A percentile compares a stretch with the other conserved stretches of the same genome.
These are phyloP conservation scores for Equus przewalskii DNA, from an alignment of 2,113 vertebrate species.

Conservation along the genomic window DNA sequence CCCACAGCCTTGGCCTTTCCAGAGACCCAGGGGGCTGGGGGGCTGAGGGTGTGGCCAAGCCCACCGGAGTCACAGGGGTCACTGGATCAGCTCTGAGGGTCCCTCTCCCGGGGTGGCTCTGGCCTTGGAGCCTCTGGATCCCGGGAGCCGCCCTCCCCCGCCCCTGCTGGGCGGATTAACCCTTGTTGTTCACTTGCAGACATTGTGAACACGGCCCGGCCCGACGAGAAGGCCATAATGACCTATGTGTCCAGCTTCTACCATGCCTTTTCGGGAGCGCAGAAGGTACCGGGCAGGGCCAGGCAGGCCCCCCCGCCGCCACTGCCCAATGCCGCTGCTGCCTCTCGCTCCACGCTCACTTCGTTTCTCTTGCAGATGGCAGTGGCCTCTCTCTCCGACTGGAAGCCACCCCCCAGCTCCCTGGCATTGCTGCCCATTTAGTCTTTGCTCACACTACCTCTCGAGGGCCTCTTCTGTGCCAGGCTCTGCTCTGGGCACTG, in stretches of 20 bases:
- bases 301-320: constrained; percentile 69
- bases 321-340: constrained; percentile 77
- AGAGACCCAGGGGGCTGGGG: neutral
- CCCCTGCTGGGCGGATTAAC: constrained; percentile 67
- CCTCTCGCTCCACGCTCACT: constrained; percentile 75
- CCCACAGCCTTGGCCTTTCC: constrained; percentile 67
- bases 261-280: constrained; percentile 98
- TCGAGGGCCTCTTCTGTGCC: neutral
- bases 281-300: constrained; percentile 96
- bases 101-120: neutral
- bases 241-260: constrained; percentile 99
- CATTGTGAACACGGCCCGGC: constrained; percentile 97
- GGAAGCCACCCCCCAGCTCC: constrained; percentile 73
- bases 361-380: constrained; percentile 85
- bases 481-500: neutral
- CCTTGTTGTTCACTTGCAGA: constrained; percentile 91
- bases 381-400: constrained; percentile 59
- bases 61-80: neutral
- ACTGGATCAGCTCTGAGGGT: neutral
- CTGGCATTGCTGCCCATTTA: neutral
- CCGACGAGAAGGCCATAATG: constrained; percentile 99
- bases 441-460: neutral
- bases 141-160: neutral
- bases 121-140: constrained; percentile 31
- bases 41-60: neutral